Evolutionary conservation across 92 coral and sea anemone genomes (phyloP), one percentile per base, ranked within the genome.

Genomic region (Parazoanthus swiftii): DNA sequence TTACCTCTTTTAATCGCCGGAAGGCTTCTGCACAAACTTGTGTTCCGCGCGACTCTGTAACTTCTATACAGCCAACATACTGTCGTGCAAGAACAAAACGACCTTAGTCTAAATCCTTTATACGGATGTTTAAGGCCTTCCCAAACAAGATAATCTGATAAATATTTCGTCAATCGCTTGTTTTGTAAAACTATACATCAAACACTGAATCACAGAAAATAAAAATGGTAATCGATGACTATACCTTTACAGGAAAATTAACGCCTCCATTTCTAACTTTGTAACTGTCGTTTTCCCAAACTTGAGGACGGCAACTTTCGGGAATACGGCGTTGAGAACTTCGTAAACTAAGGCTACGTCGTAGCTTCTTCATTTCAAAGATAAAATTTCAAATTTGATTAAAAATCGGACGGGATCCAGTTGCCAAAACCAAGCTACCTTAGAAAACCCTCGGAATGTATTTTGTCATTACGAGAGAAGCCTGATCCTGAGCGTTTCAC

Each of bases 191-290:
- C 67, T 37, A 46, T 26, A 25, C 84, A 81, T 23, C 35, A 78
- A 48, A 43, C n/a, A 73, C 79, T 44, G 37, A 66, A 80, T 25
- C 39, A 33, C 66, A 75, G 80, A 43, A 83, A 44, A 74, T 26
- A 42, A 26, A 77, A 14, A 3, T 56, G 36, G 35, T 23, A 44
- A 9, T 29, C 25, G 26, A 81, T 72, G 37, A 18, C 54, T 85
- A 51, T 81, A 96, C 99, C 99, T 95, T 96, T 70, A 96, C 99
- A 70, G 99, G 98, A 81, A 96, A 96, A 93, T 95, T 96, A 18
- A 96, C 95, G 88, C 99, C 99, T 93, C 99, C 99, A 90, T 95
- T 93, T 35, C 98, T 95, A 42, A 96, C 99, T 96, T 96, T 96
- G 76, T 96, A 95, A 88, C 98, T 93, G 88, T 96, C 99, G 89